Conservation (phyloP, 2,888 invertebrate species). For the Entomobrya multifasciata region DNA sequence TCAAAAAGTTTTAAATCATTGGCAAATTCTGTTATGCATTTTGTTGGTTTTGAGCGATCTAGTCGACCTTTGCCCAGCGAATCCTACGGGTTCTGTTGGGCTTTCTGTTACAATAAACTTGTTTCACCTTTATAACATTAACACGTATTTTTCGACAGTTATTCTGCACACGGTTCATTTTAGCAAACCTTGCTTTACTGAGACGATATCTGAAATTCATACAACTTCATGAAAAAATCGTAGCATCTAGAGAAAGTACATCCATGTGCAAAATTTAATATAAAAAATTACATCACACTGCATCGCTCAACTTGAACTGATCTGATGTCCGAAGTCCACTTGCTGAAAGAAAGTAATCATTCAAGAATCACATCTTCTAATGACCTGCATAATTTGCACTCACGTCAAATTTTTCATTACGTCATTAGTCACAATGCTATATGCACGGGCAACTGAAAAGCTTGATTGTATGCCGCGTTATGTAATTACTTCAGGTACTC, state of each 20-base stretch:
- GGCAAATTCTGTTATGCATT: constrained; percentile 56
- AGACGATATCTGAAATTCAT: neutral
- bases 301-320: neutral
- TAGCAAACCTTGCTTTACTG: neutral
- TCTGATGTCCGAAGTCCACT: constrained; percentile 61
- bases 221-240: neutral
- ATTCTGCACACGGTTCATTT: neutral
- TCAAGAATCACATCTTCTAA: constrained; percentile 8
- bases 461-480: neutral
- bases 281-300: neutral
- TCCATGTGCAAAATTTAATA: neutral
- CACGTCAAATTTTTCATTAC: neutral
- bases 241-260: constrained; percentile 59
- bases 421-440: neutral
- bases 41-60: constrained; percentile 75
- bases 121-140: constrained; percentile 51
- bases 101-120: constrained; percentile 59
- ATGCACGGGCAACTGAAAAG: neutral
- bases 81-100: constrained; percentile 52
- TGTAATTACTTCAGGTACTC: neutral
- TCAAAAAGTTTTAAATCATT: constrained; percentile 52
- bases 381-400: neutral
- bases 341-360: constrained; percentile 61
- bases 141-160: neutral
- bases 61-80: constrained; percentile 67